Evolutionary conservation across 2,113 vertebrate species (phyloP), one percentile per base, ranked within the genome.

Genomic region (Colossoma macropomum): DNA sequence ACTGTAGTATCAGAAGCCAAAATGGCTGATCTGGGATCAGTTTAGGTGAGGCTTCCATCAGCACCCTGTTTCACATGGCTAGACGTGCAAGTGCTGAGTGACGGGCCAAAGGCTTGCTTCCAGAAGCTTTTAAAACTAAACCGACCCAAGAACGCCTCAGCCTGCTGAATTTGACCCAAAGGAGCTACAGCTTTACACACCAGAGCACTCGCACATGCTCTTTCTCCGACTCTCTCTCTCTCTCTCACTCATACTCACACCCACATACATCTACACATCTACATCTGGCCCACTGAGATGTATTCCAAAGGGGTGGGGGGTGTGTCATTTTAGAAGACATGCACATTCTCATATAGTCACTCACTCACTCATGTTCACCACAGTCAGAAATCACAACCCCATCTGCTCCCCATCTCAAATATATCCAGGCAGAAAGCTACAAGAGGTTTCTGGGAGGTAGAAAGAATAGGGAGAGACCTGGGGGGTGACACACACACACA

Each of bases 11-110:
- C 32, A 75, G 56, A 74, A 62, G 60, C 38, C 68, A 62, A 27
- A 13, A 69, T n/a, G 17, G 76, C 79, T 4, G 74, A 48, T 81
- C 65, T 70, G 60, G 74, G 82, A 86, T 84, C 82, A 74, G 85
- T 9, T 76, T 69, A 80, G 74, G 83, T 72, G 76, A 9, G 72
- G 76, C 38, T 17, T 86, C 85, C 75, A 66, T 86, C 85, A 84
- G 66, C 85, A 75, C 79, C 52, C 74, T 60, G 75, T 78, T 81
- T 70, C 63, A 78, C 77, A 81, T 38, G 62, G 75, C 41, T 86
- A 74, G 82, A 81, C 81, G 78, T 34, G 69, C 70, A 74, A 75
- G 82, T 62, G 85, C 28, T 86, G 85, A 86, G 78, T 84, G 85
- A 86, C 6, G 69, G 78, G 76, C 62, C 75, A 23, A 32, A 75